phyloP scores from a whole-genome alignment of 2,113 vertebrate species.

The Etheostoma spectabile region DNA sequence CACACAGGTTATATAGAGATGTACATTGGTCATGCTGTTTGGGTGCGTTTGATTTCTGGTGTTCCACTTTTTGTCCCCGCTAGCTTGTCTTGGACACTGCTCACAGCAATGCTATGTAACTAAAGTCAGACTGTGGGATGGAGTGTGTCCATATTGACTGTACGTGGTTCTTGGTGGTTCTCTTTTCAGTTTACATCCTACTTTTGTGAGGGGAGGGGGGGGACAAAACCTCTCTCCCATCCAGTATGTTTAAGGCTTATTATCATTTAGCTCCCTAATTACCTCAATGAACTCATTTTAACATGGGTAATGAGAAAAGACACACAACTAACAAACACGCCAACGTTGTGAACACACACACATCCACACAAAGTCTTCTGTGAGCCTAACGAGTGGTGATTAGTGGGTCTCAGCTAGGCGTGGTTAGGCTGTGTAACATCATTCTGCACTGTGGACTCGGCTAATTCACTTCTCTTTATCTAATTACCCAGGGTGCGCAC shows the following conservation, averaged over 20 bases:
- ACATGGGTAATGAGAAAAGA: conserved; percentile 55
- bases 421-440: conserved; percentile 88
- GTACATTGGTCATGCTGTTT: conserved; percentile 58
- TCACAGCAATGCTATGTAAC: conserved; percentile 22
- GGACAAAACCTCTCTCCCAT: conserved; percentile 26
- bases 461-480: conserved; percentile 94
- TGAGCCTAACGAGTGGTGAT: conserved; percentile 92
- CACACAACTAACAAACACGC: conserved; percentile 40
- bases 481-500: conserved; percentile 89
- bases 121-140: conserved; percentile 26
- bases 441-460: conserved; percentile 90
- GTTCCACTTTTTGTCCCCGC: conserved; percentile 48
- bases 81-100: conserved; percentile 47
- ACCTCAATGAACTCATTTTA: conserved; percentile 63
- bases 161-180: conserved; percentile 12
- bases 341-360: conserved; percentile 19
- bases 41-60: conserved; percentile 57
- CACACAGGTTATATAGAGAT: conserved; percentile 60
- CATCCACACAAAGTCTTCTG: conserved; percentile 31
- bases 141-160: conserved; percentile 15
- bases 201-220: not conserved
- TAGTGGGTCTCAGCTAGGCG: conserved; percentile 88
- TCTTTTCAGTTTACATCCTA: conserved; percentile 16
- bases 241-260: conserved; percentile 49
- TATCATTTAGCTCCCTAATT: conserved; percentile 65